phyloP scores from a whole-genome alignment of 2,113 vertebrate species.

The Thalassarche chlororhynchos region DNA sequence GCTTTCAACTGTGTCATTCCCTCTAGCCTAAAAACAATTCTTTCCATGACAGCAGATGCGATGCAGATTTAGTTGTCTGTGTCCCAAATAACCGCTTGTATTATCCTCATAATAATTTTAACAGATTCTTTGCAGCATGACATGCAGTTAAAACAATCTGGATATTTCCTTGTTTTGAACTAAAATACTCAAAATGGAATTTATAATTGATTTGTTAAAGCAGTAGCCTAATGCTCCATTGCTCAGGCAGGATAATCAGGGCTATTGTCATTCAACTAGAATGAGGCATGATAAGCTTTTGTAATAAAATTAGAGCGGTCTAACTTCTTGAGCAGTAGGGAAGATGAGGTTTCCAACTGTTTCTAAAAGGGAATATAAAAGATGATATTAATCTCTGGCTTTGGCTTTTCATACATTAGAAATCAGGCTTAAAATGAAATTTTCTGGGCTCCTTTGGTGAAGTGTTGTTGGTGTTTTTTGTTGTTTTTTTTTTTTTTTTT shows the following conservation, averaged over 20 bases:
- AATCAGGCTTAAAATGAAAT: neutral
- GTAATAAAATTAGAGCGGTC: neutral
- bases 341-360: slow-evolving; percentile 39
- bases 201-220: slow-evolving; percentile 9
- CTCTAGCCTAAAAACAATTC: neutral
- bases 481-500: too few relatives aligned
- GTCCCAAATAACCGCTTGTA: neutral
- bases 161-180: slow-evolving; percentile 6
- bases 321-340: neutral
- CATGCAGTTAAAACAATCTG: neutral
- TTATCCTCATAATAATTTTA: neutral
- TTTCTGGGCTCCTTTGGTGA: neutral
- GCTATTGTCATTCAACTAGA: neutral
- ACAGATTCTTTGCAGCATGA: neutral
- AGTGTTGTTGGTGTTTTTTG: neutral
- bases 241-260: neutral
- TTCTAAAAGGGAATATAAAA: neutral
- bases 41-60: neutral
- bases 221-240: neutral
- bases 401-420: neutral
- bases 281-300: neutral
- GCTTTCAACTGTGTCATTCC: neutral
- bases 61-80: neutral
- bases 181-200: neutral
- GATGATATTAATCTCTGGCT: neutral